Evolutionary conservation across 2,888 invertebrate genomes (phyloP).

Genomic region (Ichneumoninae sp.): DNA sequence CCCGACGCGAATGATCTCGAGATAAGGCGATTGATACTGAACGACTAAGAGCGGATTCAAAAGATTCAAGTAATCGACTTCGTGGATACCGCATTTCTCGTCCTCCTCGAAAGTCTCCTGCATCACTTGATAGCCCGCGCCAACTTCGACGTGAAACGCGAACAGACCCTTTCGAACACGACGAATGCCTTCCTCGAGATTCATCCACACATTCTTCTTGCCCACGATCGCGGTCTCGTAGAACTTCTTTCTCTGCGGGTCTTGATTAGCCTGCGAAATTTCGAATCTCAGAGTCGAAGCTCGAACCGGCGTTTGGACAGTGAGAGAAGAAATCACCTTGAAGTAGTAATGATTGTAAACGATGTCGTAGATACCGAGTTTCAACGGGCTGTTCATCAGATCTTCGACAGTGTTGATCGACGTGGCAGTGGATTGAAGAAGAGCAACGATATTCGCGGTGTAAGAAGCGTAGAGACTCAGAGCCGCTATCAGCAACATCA

Average conservation of each 20-base stretch:
- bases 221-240: slow-evolving; percentile 88
- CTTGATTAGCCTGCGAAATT: slow-evolving; percentile 87
- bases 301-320: not conserved
- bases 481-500: slow-evolving; percentile 87
- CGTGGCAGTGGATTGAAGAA: slow-evolving; percentile 90
- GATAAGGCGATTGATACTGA: slow-evolving; percentile 80
- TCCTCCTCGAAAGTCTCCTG: slow-evolving; percentile 89
- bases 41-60: slow-evolving; percentile 78
- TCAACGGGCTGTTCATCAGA: slow-evolving; percentile 88
- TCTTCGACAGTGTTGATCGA: slow-evolving; percentile 88
- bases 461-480: slow-evolving; percentile 91
- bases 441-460: slow-evolving; percentile 91
- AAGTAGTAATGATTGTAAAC: slow-evolving; percentile 90
- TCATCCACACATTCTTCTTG: slow-evolving; percentile 86
- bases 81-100: slow-evolving; percentile 90
- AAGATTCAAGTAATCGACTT: slow-evolving; percentile 85
- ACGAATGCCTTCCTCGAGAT: slow-evolving; percentile 88
- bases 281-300: not conserved
- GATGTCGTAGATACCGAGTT: slow-evolving; percentile 89
- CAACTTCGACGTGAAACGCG: slow-evolving; percentile 89
- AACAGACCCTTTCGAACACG: slow-evolving; percentile 87
- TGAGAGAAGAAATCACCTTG: slow-evolving; percentile 84
- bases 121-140: slow-evolving; percentile 88
- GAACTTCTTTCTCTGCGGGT: slow-evolving; percentile 87
- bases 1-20: slow-evolving; percentile 82